Percentiles rank a stretch among this genome's conserved stretches.
phyloP scores from a whole-genome alignment of 2,888 invertebrate genomes.

The Drosophila suboccidentalis region DNA sequence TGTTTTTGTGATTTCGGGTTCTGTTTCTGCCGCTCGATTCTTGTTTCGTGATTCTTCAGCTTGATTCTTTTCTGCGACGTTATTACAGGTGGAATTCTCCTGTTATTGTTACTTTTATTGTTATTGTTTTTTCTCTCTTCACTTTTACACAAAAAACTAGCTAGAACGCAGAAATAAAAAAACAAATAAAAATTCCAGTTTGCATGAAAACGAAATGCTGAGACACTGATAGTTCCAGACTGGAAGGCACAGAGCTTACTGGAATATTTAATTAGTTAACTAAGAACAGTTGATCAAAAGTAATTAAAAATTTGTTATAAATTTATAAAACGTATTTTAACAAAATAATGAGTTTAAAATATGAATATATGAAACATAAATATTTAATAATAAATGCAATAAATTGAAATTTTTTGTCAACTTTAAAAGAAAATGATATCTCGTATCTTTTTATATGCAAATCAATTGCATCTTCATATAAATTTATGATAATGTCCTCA shows the following conservation, averaged over 20 bases:
- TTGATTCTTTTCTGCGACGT: slow-evolving; percentile 67
- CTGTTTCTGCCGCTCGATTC: slow-evolving; percentile 58
- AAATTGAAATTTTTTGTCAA: slow-evolving; percentile 20
- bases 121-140: slow-evolving; percentile 15
- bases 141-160: slow-evolving; percentile 24
- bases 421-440: slow-evolving; percentile 7
- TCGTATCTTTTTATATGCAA: slow-evolving; percentile 18
- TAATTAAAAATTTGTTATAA: too few species aligned
- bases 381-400: neutral
- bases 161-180: slow-evolving; percentile 26
- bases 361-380: slow-evolving; percentile 7
- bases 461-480: slow-evolving; percentile 25
- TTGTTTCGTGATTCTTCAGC: slow-evolving; percentile 49
- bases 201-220: slow-evolving; percentile 56
- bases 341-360: neutral
- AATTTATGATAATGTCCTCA: slow-evolving; percentile 55
- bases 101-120: slow-evolving; percentile 25
- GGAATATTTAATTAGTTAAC: slow-evolving; percentile 7
- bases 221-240: slow-evolving; percentile 39
- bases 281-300: too few species aligned
- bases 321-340: too few species aligned
- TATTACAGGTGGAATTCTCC: slow-evolving; percentile 74
- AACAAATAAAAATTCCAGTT: slow-evolving; percentile 45
- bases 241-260: neutral
- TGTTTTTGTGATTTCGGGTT: slow-evolving; percentile 65